phyloP scores from a whole-genome alignment of 2,888 invertebrate genomes.

The Apocheima hispidaria region DNA sequence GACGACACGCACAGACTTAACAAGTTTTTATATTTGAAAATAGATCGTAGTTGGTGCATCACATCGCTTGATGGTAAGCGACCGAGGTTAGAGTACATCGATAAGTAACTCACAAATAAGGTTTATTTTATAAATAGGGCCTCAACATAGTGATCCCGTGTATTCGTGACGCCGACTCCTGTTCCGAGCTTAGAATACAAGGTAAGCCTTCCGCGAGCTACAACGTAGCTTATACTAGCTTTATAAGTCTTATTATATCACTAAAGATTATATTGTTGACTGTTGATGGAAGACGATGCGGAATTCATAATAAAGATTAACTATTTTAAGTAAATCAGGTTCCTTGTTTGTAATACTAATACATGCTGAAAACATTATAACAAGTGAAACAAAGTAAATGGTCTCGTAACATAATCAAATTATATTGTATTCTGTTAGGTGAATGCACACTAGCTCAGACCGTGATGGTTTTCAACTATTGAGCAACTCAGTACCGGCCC shows the following conservation, averaged over 20 bases:
- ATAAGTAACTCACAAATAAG: neutral
- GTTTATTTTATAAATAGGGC: neutral
- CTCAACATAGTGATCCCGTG: neutral
- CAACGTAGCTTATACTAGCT: conserved; percentile 3
- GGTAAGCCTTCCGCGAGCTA: neutral
- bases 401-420: too few relatives aligned
- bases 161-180: conserved; percentile 1
- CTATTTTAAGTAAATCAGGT: neutral
- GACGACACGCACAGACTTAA: too few relatives aligned
- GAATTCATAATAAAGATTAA: conserved; percentile 9
- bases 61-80: too few relatives aligned
- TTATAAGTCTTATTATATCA: neutral
- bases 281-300: neutral
- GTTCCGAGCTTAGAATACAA: neutral
- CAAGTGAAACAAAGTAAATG: neutral
- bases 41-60: too few relatives aligned
- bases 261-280: neutral
- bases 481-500: too few relatives aligned
- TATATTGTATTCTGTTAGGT: too few relatives aligned
- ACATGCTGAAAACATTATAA: neutral
- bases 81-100: too few relatives aligned
- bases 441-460: too few relatives aligned
- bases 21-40: too few relatives aligned
- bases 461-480: too few relatives aligned
- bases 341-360: neutral